A percentile compares a stretch with the other conserved stretches of the same genome.
phyloP scores from a whole-genome alignment of 2,797 vertebrate species.

The Cyprinella venusta region DNA sequence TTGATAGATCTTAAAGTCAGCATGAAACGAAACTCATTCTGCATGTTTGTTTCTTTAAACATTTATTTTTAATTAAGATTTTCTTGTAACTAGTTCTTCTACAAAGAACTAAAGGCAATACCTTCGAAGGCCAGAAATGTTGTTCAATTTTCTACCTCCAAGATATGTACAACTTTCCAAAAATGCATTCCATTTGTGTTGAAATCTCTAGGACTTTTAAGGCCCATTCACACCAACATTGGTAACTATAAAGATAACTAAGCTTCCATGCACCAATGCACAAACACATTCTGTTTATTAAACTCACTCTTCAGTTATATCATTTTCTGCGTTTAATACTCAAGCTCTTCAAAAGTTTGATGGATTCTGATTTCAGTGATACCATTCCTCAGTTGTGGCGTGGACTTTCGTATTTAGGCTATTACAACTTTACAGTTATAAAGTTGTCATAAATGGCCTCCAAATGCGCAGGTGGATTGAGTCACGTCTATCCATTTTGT shows the following conservation, averaged over 20 bases:
- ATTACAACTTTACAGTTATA: not conserved
- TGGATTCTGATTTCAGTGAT: not conserved
- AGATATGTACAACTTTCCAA: not conserved
- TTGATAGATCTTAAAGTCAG: not conserved
- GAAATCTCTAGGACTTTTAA: not conserved
- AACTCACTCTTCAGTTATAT: not conserved
- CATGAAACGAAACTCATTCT: not conserved
- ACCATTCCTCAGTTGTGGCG: not conserved
- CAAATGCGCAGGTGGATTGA: not conserved
- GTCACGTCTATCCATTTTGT: not conserved
- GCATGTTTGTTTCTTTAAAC: not conserved
- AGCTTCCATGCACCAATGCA: not conserved
- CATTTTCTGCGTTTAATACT: not conserved
- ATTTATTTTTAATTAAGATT: too few species aligned
- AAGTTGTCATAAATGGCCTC: too few species aligned
- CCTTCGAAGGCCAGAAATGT: too few species aligned
- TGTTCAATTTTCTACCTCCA: not conserved
- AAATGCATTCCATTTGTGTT: not conserved
- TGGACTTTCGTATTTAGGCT: not conserved
- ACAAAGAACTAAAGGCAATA: too few species aligned
- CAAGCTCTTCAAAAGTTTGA: not conserved
- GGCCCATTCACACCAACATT: not conserved
- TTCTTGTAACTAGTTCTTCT: not conserved
- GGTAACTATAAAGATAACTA: not conserved
- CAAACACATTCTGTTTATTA: too few species aligned